Percentiles rank a stretch among this genome's conserved stretches.
Conservation (phyloP, 1,140 invertebrate genomes). For the Cotesia vestalis region DNA sequence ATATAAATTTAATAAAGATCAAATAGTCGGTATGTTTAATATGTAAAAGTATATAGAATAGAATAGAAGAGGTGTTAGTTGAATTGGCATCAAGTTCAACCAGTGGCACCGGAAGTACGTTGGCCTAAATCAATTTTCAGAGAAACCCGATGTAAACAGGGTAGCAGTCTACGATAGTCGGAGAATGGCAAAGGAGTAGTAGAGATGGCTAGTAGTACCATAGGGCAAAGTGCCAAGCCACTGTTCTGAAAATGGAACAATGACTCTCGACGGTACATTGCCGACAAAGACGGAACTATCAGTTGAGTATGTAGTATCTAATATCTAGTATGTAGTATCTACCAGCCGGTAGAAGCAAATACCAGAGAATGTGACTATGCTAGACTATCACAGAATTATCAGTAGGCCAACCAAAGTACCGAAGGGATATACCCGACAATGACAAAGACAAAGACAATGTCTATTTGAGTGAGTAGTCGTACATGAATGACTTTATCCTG, state of each 20-base stretch:
- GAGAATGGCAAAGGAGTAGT: conserved; percentile 8
- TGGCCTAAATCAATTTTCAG: conserved; percentile 41
- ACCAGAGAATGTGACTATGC: no score
- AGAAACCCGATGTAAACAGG: conserved; percentile 38
- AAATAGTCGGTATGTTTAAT: background rate
- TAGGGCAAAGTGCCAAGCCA: conserved; percentile 34
- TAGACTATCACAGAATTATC: no score
- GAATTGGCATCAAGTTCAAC: conserved; percentile 36
- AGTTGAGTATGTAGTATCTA: background rate
- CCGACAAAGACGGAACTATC: background rate
- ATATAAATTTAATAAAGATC: background rate
- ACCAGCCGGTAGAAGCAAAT: no score
- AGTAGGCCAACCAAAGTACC: no score
- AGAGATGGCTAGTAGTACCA: background rate
- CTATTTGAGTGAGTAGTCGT: no score
- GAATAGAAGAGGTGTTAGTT: background rate
- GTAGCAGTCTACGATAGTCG: conserved; percentile 21
- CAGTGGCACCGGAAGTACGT: conserved; percentile 37
- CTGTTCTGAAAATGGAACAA: conserved; percentile 35
- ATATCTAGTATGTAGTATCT: no score
- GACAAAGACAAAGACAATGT: no score
- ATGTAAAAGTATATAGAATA: background rate
- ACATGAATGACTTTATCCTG: no score
- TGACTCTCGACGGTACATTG: conserved; percentile 26
- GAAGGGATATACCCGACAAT: no score